Conservation (phyloP, 2,113 vertebrate species). For the Poeciliopsis prolifica region DNA sequence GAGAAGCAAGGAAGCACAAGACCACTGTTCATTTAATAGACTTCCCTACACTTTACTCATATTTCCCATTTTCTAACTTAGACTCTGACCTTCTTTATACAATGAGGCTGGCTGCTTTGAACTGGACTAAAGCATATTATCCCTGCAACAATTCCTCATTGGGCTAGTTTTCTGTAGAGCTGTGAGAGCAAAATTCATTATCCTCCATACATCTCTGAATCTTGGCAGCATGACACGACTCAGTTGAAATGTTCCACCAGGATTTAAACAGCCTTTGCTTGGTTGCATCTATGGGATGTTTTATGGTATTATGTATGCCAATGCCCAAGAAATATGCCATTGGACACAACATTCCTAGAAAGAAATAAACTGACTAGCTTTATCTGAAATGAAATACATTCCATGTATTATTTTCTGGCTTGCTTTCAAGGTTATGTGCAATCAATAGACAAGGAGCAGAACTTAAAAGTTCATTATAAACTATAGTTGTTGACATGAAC, state of each 20-base stretch:
- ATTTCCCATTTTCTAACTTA: constrained; percentile 44
- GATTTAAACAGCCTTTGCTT: constrained; percentile 49
- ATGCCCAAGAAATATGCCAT: constrained; percentile 23
- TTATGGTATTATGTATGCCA: constrained; percentile 3
- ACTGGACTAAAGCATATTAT: constrained; percentile 44
- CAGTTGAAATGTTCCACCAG: constrained; percentile 44
- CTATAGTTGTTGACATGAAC: not conserved
- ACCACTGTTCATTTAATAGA: constrained; percentile 36
- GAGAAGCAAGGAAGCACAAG: constrained; percentile 26
- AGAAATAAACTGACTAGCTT: no score
- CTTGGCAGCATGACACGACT: constrained; percentile 55
- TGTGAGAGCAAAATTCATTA: constrained; percentile 62
- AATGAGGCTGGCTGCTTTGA: constrained; percentile 37
- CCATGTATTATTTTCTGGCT: no score
- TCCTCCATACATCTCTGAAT: constrained; percentile 61
- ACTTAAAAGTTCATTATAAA: not conserved
- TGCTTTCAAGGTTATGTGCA: not conserved
- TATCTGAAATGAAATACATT: no score
- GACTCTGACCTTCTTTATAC: constrained; percentile 44
- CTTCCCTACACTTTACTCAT: constrained; percentile 24
- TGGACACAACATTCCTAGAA: no score
- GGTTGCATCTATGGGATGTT: constrained; percentile 34
- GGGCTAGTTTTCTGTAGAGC: constrained; percentile 41
- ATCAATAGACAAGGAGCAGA: not conserved
- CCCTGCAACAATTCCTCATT: constrained; percentile 50